Evolutionary conservation across 1,140 invertebrate species (phyloP), one percentile per base, ranked within the genome.

Genomic region (Capitella teleta): DNA sequence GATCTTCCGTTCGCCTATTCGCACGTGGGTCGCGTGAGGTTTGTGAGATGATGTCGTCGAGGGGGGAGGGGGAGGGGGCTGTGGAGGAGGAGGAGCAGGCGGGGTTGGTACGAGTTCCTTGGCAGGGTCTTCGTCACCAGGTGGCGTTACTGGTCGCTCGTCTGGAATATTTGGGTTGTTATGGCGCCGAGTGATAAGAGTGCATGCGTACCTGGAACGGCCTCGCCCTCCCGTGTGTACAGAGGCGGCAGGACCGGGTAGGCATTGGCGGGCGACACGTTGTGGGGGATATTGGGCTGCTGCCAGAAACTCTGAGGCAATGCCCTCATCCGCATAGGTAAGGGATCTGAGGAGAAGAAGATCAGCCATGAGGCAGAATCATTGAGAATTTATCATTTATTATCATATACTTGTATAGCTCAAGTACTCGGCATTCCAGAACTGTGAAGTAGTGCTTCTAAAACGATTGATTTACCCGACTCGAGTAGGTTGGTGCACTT

Each of bases 241-340:
- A 76, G 61, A 2, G 73, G 76, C 1, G 75, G 74, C 48, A 77
- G 58, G 5, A 71, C 62, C 0, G 74, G 64, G 23, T 63, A 66
- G 50, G 65, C 51, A 23, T 53, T 60, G 24, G 63, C 70, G n/a
- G 76, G 75, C 1, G 76, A 73, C 10, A 73, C 55, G 18, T 65
- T 60, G 47, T 64, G 61, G 0, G 74, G 63, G 26, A 69, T 61
- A 58, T 78, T 78, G 8, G 77, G 77, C 52, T 78, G 76, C 56
- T 75, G 71, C 76, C 76, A 78, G 58, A 78, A 78, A 24, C 75
- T 77, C 56, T 74, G 74, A 14, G 77, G 77, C 32, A 78, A 60
- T 3, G 76, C 75, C 42, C 76, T 56, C 56, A 77, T 52, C 55
- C 74, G 72, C 76, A 78, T 77, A 19, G 76, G 76, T 28, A 78